These are phyloP conservation scores for Otolemur crassicaudatus DNA, from an alignment of 2,797 vertebrate genomes.

Conservation along the genomic window DNA sequence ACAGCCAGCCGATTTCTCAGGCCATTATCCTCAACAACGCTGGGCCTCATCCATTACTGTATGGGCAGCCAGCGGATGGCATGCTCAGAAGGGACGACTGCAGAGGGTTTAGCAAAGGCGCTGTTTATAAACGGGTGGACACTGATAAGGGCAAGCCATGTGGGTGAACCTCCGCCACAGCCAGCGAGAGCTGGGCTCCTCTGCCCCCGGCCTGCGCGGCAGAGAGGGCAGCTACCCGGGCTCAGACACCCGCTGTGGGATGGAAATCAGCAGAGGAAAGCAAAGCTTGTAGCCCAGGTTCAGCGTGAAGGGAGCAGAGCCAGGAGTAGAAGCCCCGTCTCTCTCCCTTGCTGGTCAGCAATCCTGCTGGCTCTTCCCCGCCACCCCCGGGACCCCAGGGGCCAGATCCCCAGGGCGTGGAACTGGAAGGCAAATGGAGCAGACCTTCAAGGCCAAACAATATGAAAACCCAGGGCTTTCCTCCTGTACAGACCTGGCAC, in stretches of 20 bases:
- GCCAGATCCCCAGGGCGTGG: background rate
- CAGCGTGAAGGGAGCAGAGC: background rate
- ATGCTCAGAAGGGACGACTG: background rate
- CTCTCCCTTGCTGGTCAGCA: background rate
- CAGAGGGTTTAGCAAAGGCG: background rate
- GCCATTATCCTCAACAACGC: background rate
- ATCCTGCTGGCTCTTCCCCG: background rate
- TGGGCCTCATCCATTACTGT: background rate
- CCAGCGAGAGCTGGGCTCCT: too few species aligned
- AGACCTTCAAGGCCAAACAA: background rate
- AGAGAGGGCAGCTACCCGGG: background rate
- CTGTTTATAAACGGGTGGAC: background rate
- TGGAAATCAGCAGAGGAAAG: background rate
- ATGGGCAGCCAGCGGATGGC: background rate
- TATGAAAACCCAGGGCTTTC: background rate
- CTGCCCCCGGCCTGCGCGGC: background rate
- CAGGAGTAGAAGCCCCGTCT: background rate
- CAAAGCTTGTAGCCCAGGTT: background rate
- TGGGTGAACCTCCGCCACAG: accelerated
- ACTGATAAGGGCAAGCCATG: background rate
- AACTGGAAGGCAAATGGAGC: background rate
- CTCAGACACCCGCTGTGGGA: background rate
- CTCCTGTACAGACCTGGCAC: too few species aligned
- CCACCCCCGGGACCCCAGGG: accelerated
- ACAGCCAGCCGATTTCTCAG: background rate